phyloP scores from a whole-genome alignment of 92 coral and sea anemone genomes.

The Pocillopora grandis region DNA sequence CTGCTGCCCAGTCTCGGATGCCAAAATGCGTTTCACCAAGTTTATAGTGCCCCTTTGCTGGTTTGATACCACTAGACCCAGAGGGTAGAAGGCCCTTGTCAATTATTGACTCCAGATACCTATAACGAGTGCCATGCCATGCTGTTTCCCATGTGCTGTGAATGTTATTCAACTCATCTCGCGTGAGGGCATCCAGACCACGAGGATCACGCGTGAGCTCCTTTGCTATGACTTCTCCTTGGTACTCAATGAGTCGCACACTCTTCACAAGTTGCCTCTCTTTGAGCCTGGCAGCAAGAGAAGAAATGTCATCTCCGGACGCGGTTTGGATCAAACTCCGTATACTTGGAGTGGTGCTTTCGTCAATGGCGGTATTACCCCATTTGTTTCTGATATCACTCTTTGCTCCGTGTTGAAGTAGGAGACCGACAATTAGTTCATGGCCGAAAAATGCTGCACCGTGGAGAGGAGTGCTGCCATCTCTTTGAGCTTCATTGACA shows the following conservation, averaged over 20 bases:
- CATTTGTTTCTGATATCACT: conserved; percentile 52
- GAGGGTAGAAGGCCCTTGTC: conserved; percentile 59
- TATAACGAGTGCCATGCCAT: conserved; percentile 70
- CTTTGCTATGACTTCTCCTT: conserved; percentile 49
- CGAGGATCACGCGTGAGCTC: conserved; percentile 54
- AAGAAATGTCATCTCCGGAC: conserved; percentile 42
- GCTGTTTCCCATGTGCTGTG: conserved; percentile 44
- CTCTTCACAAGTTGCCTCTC: conserved; percentile 30
- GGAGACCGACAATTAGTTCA: conserved; percentile 47
- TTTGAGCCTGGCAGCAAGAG: conserved; percentile 33
- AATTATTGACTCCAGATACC: conserved; percentile 52
- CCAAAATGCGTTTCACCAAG: conserved; percentile 47
- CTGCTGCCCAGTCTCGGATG: conserved; percentile 65
- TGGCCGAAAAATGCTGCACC: conserved; percentile 72
- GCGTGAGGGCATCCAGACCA: conserved; percentile 42
- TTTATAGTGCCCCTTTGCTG: conserved; percentile 38
- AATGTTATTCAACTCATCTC: conserved; percentile 37
- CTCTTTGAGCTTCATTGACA: conserved; percentile 52
- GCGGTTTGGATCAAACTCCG: conserved; percentile 43
- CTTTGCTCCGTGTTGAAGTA: conserved; percentile 63
- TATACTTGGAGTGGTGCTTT: conserved; percentile 28
- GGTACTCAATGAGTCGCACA: conserved; percentile 33
- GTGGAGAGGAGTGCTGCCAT: conserved; percentile 71
- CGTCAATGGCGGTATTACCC: conserved; percentile 55
- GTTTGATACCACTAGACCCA: conserved; percentile 57